Conservation (phyloP, 2,888 invertebrate genomes). For the Agrotis exclamationis region DNA sequence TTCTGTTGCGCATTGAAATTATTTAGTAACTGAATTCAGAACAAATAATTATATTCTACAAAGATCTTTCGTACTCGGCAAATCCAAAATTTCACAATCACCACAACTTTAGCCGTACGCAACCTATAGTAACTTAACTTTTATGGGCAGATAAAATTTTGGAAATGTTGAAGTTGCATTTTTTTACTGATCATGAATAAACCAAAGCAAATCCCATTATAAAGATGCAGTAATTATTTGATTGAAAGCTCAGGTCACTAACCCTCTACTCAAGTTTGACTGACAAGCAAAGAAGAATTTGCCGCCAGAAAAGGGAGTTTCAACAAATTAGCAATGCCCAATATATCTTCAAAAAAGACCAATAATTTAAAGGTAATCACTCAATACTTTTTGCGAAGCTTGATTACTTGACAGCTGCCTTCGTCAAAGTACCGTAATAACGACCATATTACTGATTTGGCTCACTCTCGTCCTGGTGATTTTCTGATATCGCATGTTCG, state of each 20-base stretch:
- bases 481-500: constrained; percentile 7
- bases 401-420: constrained; percentile 50
- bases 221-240: background rate
- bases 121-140: background rate
- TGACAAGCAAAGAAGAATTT: constrained; percentile 2
- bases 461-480: constrained; percentile 21
- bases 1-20: background rate
- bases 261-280: background rate
- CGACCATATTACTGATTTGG: constrained; percentile 47
- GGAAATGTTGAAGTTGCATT: background rate
- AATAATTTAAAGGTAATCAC: constrained; percentile 53
- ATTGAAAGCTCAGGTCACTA: constrained; percentile 10
- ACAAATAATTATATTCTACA: background rate
- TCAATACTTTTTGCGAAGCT: constrained; percentile 47
- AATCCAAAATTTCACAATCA: background rate
- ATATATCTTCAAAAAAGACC: constrained; percentile 28
- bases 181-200: background rate
- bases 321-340: constrained; percentile 23
- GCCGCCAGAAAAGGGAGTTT: constrained; percentile 1
- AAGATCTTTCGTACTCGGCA: background rate
- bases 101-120: background rate
- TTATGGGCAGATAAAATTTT: background rate
- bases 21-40: background rate
- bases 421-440: constrained; percentile 62
- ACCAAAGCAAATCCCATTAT: background rate